Conservation (phyloP, 2,797 vertebrate species). For the Eulemur coronatus region DNA sequence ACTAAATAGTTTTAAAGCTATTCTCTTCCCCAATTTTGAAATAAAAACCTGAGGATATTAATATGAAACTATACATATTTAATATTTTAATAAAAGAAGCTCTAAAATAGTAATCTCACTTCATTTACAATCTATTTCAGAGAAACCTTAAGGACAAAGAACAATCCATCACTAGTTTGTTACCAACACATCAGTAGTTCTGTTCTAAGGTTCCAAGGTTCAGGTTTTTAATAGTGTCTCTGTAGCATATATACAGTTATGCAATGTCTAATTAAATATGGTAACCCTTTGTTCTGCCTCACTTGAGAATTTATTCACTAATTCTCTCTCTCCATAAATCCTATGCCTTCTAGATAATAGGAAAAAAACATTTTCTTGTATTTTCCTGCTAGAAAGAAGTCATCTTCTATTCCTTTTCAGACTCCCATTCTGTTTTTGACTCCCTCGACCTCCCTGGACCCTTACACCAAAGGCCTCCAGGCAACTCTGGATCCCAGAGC, state of each 20-base stretch:
- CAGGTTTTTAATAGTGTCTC: conserved; percentile 44
- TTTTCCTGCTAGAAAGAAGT: background rate
- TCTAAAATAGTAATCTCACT: conserved; percentile 48
- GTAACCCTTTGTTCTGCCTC: background rate
- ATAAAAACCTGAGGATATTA: background rate
- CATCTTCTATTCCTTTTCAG: background rate
- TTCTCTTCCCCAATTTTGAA: background rate
- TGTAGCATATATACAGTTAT: background rate
- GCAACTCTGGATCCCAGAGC: background rate
- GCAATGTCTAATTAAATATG: background rate
- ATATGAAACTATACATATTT: background rate
- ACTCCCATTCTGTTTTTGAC: background rate
- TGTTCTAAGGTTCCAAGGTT: background rate
- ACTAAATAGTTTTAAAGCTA: background rate
- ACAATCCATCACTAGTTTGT: background rate
- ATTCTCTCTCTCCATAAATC: background rate
- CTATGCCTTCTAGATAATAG: background rate
- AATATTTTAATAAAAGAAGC: conserved; percentile 20
- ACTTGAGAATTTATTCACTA: background rate
- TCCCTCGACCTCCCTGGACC: background rate
- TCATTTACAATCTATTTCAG: conserved; percentile 35
- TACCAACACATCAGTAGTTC: background rate
- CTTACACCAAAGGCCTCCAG: background rate
- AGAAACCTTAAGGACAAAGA: conserved; percentile 52
- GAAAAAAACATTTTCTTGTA: background rate